These are phyloP conservation scores for Neocloeon triangulifer DNA, from an alignment of 1,140 invertebrate genomes.

Conservation along the genomic window DNA sequence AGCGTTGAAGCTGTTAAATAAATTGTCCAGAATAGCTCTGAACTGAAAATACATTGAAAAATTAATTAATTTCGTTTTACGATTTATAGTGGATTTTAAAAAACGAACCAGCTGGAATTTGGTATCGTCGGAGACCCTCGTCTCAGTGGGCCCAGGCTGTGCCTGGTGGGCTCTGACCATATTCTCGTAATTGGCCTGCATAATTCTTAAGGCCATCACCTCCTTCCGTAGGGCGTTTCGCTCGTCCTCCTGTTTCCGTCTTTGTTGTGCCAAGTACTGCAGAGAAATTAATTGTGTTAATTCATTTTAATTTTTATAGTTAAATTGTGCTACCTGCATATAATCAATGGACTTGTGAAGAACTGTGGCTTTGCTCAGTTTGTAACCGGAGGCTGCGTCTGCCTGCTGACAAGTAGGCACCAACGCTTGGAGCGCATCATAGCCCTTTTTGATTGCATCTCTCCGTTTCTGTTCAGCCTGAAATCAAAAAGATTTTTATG, in stretches of 20 bases:
- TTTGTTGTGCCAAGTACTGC: conserved; percentile 71
- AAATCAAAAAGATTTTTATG: no score
- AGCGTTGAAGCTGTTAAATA: conserved; percentile 74
- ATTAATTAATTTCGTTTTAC: conserved; percentile 5
- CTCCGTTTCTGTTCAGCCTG: conserved; percentile 89
- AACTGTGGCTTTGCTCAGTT: conserved; percentile 88
- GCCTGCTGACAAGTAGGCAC: conserved; percentile 79
- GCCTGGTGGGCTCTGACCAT: conserved; percentile 89
- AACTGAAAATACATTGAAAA: conserved; percentile 37
- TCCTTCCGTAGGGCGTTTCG: conserved; percentile 82
- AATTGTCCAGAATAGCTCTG: conserved; percentile 79
- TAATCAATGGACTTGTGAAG: conserved; percentile 82
- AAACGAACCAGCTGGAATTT: conserved; percentile 82
- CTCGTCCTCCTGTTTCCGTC: conserved; percentile 82
- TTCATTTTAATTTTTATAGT: background rate
- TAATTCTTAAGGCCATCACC: conserved; percentile 78
- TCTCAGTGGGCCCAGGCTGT: conserved; percentile 67
- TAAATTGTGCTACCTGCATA: conserved; percentile 27
- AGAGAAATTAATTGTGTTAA: no score
- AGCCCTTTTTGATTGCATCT: conserved; percentile 92
- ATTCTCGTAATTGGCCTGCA: conserved; percentile 85
- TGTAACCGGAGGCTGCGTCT: conserved; percentile 66
- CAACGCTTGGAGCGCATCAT: conserved; percentile 72
- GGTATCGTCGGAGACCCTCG: conserved; percentile 73
- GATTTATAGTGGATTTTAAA: background rate